Percentiles rank a stretch among this genome's conserved stretches.
Conservation (phyloP, 1,140 invertebrate genomes). For the Heliconius melpomene region DNA sequence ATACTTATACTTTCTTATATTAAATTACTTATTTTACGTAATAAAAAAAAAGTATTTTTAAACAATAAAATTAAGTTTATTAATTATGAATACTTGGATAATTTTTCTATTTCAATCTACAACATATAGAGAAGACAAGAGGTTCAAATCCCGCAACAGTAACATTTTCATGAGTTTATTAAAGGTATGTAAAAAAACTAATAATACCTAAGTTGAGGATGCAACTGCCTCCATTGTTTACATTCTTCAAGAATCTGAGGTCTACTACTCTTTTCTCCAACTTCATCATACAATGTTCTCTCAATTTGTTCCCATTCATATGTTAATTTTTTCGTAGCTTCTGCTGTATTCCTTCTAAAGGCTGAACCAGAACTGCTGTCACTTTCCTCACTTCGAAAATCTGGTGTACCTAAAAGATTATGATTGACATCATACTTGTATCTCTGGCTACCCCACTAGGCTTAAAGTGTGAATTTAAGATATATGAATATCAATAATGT, state of each 20-base stretch:
- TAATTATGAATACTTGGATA: too few species aligned
- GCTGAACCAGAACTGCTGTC: conserved; percentile 78
- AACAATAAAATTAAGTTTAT: not conserved
- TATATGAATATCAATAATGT: too few species aligned
- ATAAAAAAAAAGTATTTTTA: too few species aligned
- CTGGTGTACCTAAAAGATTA: conserved; percentile 66
- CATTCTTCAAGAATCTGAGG: conserved; percentile 76
- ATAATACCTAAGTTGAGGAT: conserved; percentile 75
- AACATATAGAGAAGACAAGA: too few species aligned
- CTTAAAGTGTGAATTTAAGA: too few species aligned
- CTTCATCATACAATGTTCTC: conserved; percentile 75
- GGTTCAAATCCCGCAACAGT: too few species aligned
- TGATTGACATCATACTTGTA: too few species aligned
- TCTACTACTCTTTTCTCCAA: conserved; percentile 68
- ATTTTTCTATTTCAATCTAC: too few species aligned
- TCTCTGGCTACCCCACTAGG: too few species aligned
- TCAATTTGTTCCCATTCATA: conserved; percentile 78
- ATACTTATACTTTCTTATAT: too few species aligned
- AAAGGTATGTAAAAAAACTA: not conserved
- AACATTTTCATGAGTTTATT: too few species aligned
- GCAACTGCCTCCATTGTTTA: conserved; percentile 74
- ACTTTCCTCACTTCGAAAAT: conserved; percentile 76
- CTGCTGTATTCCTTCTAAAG: conserved; percentile 69
- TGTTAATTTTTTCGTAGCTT: conserved; percentile 64
- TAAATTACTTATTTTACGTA: too few species aligned